phyloP scores from a whole-genome alignment of 92 coral and sea anemone genomes.

The Ricordea florida region DNA sequence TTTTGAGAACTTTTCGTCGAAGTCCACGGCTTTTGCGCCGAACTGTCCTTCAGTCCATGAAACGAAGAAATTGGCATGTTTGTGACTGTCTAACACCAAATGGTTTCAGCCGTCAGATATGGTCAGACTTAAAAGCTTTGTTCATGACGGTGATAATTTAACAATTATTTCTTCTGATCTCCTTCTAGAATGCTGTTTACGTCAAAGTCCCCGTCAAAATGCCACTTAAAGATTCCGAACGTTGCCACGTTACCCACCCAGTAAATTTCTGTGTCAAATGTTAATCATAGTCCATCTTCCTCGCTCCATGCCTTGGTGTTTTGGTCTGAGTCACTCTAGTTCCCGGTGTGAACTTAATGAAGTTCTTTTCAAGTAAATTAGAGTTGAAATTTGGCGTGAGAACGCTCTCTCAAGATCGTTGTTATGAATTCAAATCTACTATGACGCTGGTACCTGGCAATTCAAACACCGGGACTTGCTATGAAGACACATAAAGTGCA shows the following conservation, averaged over 20 bases:
- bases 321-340: no score
- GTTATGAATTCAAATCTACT: no score
- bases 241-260: no score
- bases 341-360: slow-evolving; percentile 19
- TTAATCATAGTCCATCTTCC: not conserved
- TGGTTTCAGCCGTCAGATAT: no score
- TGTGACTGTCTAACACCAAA: not conserved
- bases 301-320: not conserved
- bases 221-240: not conserved
- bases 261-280: not conserved
- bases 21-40: slow-evolving; percentile 63
- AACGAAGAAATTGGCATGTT: slow-evolving; percentile 90
- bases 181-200: not conserved
- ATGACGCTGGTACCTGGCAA: slow-evolving; percentile 26
- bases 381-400: not conserved
- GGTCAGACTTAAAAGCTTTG: no score
- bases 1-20: slow-evolving; percentile 20
- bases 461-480: not conserved
- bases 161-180: not conserved
- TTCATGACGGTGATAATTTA: no score
- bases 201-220: no score
- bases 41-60: slow-evolving; percentile 56
- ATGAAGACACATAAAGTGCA: not conserved
- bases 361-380: not conserved
- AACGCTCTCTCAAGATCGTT: not conserved